Conservation (phyloP, 2,797 vertebrate genomes). For the Bradypodion pumilum region DNA sequence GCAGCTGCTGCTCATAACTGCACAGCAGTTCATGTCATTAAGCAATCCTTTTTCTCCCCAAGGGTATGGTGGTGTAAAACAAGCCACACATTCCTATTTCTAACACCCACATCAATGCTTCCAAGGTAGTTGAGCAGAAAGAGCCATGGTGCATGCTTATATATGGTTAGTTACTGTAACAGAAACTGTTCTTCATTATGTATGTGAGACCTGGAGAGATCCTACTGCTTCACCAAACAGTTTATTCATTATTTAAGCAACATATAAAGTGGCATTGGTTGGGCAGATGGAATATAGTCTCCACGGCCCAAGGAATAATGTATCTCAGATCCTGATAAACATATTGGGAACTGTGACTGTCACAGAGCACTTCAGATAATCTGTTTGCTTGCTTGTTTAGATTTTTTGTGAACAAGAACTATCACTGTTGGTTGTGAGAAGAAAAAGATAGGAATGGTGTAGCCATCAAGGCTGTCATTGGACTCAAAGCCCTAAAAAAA, state of each 20-base stretch:
- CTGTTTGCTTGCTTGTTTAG: accelerated
- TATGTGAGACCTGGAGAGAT: slow-evolving; percentile 39
- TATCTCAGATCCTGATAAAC: slow-evolving; percentile 51
- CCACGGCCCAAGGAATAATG: neutral
- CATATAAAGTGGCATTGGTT: slow-evolving; percentile 49
- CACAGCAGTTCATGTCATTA: neutral
- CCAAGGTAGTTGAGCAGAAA: neutral
- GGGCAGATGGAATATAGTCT: slow-evolving; percentile 48
- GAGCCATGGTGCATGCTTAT: accelerated
- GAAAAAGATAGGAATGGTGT: too few species aligned
- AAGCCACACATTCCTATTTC: neutral
- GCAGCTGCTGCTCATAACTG: neutral
- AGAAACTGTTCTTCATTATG: slow-evolving; percentile 51
- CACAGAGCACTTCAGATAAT: slow-evolving; percentile 34
- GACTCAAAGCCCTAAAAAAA: too few species aligned
- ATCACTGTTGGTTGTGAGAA: too few species aligned
- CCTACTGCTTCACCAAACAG: slow-evolving; percentile 50
- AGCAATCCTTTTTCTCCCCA: neutral
- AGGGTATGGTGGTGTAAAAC: neutral
- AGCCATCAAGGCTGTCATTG: too few species aligned
- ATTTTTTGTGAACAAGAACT: too few species aligned
- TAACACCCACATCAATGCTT: neutral
- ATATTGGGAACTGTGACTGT: slow-evolving; percentile 42
- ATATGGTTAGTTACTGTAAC: slow-evolving; percentile 36
- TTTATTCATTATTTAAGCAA: slow-evolving; percentile 66